Evolutionary conservation across 2,797 vertebrate genomes (phyloP).

Genomic region (Epinephelus coioides): DNA sequence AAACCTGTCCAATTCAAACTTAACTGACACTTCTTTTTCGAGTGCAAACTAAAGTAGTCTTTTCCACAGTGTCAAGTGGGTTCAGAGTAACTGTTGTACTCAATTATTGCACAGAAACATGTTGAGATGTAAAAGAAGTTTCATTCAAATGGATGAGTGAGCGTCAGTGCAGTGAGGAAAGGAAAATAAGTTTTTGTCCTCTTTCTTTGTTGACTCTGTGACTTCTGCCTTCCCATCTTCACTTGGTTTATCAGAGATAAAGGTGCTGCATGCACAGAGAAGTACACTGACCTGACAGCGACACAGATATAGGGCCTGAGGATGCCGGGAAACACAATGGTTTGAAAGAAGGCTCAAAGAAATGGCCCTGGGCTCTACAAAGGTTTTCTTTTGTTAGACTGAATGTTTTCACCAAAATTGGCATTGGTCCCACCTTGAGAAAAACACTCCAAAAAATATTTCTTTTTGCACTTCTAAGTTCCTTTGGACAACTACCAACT

Average conservation of each 20-base stretch:
- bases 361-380: not conserved
- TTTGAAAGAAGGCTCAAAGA: constrained; percentile 5
- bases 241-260: constrained; percentile 12
- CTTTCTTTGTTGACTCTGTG: not conserved
- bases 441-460: not conserved
- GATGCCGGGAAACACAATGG: not conserved
- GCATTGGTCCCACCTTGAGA: not conserved
- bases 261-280: constrained; percentile 1
- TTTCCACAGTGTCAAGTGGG: not conserved
- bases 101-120: not conserved
- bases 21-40: constrained; percentile 25
- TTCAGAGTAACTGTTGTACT: constrained; percentile 31
- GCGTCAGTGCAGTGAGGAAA: not conserved
- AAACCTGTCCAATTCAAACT: constrained; percentile 8
- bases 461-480: not conserved
- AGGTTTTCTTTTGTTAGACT: constrained; percentile 1
- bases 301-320: not conserved
- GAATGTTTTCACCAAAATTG: not conserved
- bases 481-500: too few species aligned
- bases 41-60: constrained; percentile 2
- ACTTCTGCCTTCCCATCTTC: not conserved
- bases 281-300: not conserved
- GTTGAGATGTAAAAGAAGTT: not conserved
- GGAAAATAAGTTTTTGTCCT: not conserved
- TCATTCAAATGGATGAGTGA: constrained; percentile 10